Base-by-base conservation (phyloP, 2,888 invertebrate genomes). In the Drosophila atripex region DNA sequence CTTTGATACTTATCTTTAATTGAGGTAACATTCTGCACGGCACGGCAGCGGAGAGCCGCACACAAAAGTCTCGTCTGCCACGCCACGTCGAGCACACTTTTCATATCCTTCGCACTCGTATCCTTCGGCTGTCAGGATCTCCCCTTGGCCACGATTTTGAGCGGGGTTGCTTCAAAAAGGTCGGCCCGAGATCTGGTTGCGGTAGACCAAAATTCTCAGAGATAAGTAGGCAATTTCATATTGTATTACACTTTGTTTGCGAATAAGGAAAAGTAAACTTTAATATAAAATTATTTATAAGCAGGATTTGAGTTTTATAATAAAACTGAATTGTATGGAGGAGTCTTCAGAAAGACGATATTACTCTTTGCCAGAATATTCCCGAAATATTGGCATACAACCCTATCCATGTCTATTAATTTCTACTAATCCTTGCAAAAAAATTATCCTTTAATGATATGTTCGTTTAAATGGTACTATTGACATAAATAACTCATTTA, bases 1-100 rank as follows among this genome's bases (percentile, higher is more conserved):
- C 82, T 84, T 82, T 84, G 87, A 84, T 84, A 78, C 82, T 87
- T 87, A 84, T 86, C 87, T 85, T 78, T 84, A 84, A 84, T 86
- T 87, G 84, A 78, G 85, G 87, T 74, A 84, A 66, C 79, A 75
- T 79, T 86, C 77, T 76, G 49, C 64, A 58, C 58, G 58, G 52
- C 43, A 41, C 58, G 58, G 52, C 43, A 41, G 43, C 69, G 53
- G 61, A 54, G 69, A 64, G 55, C 65, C 70, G 63, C 53, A 76
- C 76, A 65, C 64, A 65, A 64, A 63, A 64, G 66, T 45, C 52
- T 43, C 52, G 52, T 69, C 70, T 69, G 66, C 47, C 55, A 65
- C 55, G 64, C 64, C 25, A 66, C 55, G 64, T 1, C 47, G 56
- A 43, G 68, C 49, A 57, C 57, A 55, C 47, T 39, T 52, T 41